Percentiles rank a stretch among this genome's conserved stretches.
phyloP scores from a whole-genome alignment of 2,113 vertebrate genomes.

The Plecturocebus donacophilus region DNA sequence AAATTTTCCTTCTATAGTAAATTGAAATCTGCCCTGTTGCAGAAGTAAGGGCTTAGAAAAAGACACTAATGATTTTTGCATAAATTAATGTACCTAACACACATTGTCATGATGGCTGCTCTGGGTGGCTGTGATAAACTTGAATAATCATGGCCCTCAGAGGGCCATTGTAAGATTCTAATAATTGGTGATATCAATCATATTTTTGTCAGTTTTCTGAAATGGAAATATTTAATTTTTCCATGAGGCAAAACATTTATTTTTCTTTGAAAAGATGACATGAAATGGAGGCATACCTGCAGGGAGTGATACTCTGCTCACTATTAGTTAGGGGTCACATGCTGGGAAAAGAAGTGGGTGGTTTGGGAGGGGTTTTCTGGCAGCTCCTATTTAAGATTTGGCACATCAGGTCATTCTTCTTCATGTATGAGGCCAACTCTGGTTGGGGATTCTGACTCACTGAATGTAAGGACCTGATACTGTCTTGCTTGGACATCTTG shows the following conservation, averaged over 20 bases:
- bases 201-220: conserved; percentile 38
- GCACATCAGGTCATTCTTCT: not conserved
- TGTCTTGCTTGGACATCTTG: not conserved
- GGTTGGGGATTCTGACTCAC: not conserved
- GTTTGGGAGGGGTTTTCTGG: not conserved
- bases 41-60: conserved; percentile 40
- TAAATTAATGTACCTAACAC: conserved; percentile 48
- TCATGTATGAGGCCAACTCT: too few species aligned
- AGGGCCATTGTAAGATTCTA: not conserved
- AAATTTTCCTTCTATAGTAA: conserved; percentile 45
- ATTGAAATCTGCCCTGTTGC: conserved; percentile 44
- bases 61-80: conserved; percentile 43
- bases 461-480: not conserved
- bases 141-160: not conserved
- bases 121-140: conserved; percentile 7
- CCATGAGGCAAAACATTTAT: not conserved
- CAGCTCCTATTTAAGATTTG: not conserved
- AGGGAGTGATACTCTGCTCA: not conserved
- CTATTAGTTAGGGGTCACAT: not conserved
- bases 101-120: not conserved
- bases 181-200: conserved; percentile 56
- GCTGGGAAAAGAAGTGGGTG: not conserved
- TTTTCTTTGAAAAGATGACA: conserved; percentile 47
- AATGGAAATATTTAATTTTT: conserved; percentile 60
- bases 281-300: not conserved